A percentile compares a stretch with the other conserved stretches of the same genome.
Evolutionary conservation across 2,797 vertebrate species (phyloP).

Genomic region (Coluber constrictor): DNA sequence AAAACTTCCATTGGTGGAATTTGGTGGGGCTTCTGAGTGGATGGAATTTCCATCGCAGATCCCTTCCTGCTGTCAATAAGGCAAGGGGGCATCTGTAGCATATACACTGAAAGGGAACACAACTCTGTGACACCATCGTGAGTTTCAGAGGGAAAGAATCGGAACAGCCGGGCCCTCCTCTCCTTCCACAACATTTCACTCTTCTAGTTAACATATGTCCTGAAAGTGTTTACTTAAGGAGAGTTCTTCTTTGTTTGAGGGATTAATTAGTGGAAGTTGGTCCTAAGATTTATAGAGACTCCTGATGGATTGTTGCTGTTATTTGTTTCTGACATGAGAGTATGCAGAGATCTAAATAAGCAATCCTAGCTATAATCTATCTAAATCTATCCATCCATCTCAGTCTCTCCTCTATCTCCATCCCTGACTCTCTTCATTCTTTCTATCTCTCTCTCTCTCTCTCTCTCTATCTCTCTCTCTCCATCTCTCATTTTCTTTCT

Average conservation of each 20-base stretch:
- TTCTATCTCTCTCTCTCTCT: too few relatives aligned
- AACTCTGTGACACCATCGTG: not conserved
- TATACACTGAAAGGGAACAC: not conserved
- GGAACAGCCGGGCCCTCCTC: not conserved
- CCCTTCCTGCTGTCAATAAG: not conserved
- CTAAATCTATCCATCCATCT: too few relatives aligned
- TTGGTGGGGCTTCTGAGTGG: not conserved
- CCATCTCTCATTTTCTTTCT: too few relatives aligned
- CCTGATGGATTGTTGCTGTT: not conserved
- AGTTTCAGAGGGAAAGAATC: slow-evolving; percentile 9
- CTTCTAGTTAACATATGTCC: not conserved
- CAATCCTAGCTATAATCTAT: not conserved
- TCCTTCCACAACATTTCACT: not conserved
- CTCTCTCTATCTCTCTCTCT: too few relatives aligned
- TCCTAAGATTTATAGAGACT: not conserved
- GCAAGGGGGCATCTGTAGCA: not conserved
- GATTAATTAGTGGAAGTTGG: not conserved
- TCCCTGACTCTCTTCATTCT: too few relatives aligned
- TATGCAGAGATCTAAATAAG: not conserved
- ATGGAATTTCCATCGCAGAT: not conserved
- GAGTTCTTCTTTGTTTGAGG: not conserved
- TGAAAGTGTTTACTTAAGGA: not conserved
- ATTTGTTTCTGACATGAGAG: not conserved
- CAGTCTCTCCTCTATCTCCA: too few relatives aligned
- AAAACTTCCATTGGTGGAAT: not conserved